These are phyloP conservation scores for Ooceraea biroi DNA, from an alignment of 1,140 invertebrate species.

Conservation along the genomic window DNA sequence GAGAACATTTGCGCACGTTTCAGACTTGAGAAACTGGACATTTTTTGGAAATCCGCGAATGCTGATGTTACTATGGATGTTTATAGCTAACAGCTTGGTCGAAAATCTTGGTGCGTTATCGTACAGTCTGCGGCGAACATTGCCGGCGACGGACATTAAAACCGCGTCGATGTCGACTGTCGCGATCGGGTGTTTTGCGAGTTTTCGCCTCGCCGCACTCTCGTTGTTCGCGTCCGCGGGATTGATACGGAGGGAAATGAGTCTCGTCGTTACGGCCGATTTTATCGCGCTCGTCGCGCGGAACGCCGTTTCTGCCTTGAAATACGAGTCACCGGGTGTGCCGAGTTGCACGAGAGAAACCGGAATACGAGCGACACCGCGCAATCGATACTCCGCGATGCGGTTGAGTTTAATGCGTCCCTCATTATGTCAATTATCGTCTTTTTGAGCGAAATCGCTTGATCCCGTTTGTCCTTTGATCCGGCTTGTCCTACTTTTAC, in stretches of 20 bases:
- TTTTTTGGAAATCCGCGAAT: not conserved
- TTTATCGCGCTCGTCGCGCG: slow-evolving; percentile 72
- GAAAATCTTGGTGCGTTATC: slow-evolving; percentile 36
- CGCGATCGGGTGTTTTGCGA: slow-evolving; percentile 60
- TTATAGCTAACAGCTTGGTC: not conserved
- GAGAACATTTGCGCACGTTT: not conserved
- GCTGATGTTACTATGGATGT: not conserved
- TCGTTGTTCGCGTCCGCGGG: slow-evolving; percentile 66
- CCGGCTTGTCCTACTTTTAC: not conserved
- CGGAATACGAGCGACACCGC: slow-evolving; percentile 69
- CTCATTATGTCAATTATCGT: slow-evolving; percentile 48
- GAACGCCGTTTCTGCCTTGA: slow-evolving; percentile 69
- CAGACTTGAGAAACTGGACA: not conserved
- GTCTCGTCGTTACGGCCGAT: slow-evolving; percentile 71
- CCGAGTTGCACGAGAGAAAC: slow-evolving; percentile 68
- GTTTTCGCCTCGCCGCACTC: slow-evolving; percentile 64
- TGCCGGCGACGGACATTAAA: slow-evolving; percentile 66
- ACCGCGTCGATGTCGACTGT: slow-evolving; percentile 66
- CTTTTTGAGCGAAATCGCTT: slow-evolving; percentile 36
- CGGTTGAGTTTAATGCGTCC: slow-evolving; percentile 71
- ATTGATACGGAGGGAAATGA: slow-evolving; percentile 68
- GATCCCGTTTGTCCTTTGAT: not conserved
- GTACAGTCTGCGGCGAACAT: slow-evolving; percentile 21
- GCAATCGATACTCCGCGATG: slow-evolving; percentile 71
- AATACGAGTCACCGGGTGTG: slow-evolving; percentile 74